Base-by-base conservation (phyloP, 2,888 invertebrate genomes). In the Drosophila atripex region DNA sequence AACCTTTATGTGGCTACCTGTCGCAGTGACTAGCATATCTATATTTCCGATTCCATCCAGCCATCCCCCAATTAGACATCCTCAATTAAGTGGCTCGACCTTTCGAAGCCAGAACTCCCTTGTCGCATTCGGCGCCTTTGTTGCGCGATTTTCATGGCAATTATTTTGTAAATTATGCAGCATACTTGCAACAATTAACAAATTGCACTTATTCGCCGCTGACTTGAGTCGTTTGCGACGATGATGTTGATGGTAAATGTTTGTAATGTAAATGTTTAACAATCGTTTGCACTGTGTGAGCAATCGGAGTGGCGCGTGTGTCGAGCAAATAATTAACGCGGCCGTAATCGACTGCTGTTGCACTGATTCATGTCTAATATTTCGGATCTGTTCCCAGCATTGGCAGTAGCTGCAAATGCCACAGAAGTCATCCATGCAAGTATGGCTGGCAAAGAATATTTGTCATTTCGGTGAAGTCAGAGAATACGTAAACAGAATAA, bases 221-320 rank as follows among this genome's bases (percentile, higher is more conserved):
- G 18, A 54, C 60, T 50, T 38, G 35, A 38, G 18, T 57, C 39
- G 51, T 32, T 51, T 46, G 39, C 51, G 70, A 28, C 46, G 64
- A 23, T 23, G 41, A 45, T 53, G 71, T 64, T 50, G 65, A 52
- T 57, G 73, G 65, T 76, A 78, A 77, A 78, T 63, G 58, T 52
- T 66, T 51, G 32, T 61, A 78, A 74, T 72, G 77, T 71, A 72
- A 87, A 86, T 86, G 70, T 76, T 87, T 73, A 82, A 78, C 88
- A 71, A 79, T 85, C 68, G 82, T 85, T 85, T 72, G 59, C 14
- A n/a, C 64, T 46, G 56, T 65, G 80, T 84, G 88, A 84, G 87
- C 87, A 88, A 84, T 84, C 78, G 76, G 63, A 73, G 80, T 73
- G 84, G 78, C 85, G 82, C 88, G 88, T 84, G 84, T 73, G 70